These are phyloP conservation scores for Mellilla xanthometata DNA, from an alignment of 2,888 invertebrate genomes.

Conservation along the genomic window DNA sequence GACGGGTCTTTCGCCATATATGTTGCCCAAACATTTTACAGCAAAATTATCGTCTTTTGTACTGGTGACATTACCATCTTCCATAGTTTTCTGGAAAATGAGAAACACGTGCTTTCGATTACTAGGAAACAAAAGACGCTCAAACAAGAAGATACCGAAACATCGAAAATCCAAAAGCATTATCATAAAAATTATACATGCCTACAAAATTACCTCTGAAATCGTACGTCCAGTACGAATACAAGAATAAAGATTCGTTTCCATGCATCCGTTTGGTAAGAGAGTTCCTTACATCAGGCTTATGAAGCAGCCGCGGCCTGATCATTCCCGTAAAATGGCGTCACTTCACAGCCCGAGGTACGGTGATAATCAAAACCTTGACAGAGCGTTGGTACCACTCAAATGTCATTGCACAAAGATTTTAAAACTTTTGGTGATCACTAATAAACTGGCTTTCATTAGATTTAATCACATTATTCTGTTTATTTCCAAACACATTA, in stretches of 20 bases:
- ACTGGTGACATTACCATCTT: conserved; percentile 77
- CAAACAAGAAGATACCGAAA: conserved; percentile 71
- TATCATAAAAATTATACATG: conserved; percentile 50
- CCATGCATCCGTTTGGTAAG: conserved; percentile 75
- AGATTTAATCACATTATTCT: conserved; percentile 53
- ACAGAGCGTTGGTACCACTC: conserved; percentile 51
- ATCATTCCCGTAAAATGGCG: conserved; percentile 84
- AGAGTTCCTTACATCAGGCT: conserved; percentile 78
- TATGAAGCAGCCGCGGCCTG: conserved; percentile 80
- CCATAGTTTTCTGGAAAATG: conserved; percentile 81
- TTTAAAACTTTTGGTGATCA: conserved; percentile 48
- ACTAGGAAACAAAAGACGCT: conserved; percentile 77
- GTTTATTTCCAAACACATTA: conserved; percentile 80
- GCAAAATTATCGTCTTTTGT: conserved; percentile 70
- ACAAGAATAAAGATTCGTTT: conserved; percentile 75
- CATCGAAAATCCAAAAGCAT: conserved; percentile 56
- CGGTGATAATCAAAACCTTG: conserved; percentile 70
- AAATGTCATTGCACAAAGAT: conserved; percentile 59
- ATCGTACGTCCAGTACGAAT: conserved; percentile 81
- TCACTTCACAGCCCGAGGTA: conserved; percentile 79
- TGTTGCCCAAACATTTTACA: conserved; percentile 57
- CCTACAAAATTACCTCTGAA: conserved; percentile 67
- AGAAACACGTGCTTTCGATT: conserved; percentile 69
- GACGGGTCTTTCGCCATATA: conserved; percentile 61
- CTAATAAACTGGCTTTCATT: conserved; percentile 49